A percentile compares a stretch with the other conserved stretches of the same genome.
phyloP scores from a whole-genome alignment of 2,113 vertebrate genomes.

The Cyanoramphus novaezelandiae region DNA sequence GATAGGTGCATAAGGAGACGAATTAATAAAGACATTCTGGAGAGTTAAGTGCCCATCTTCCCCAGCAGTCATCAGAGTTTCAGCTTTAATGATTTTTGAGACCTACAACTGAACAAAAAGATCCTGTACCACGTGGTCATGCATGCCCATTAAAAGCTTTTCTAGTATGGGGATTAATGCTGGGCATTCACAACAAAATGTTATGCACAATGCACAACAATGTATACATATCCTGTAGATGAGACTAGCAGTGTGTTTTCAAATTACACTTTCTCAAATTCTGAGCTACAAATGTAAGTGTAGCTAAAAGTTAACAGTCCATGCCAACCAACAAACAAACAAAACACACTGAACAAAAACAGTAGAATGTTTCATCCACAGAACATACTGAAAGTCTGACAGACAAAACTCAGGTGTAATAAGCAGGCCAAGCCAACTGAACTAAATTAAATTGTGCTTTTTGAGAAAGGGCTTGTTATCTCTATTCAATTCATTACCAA shows the following conservation, averaged over 20 bases:
- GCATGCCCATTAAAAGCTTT: not conserved
- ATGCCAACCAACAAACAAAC: fast-evolving
- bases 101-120: not conserved
- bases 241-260: not conserved
- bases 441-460: not conserved
- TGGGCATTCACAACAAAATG: not conserved
- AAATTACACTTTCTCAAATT: not conserved
- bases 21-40: not conserved
- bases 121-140: not conserved
- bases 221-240: not conserved
- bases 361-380: not conserved
- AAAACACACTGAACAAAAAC: not conserved
- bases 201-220: not conserved
- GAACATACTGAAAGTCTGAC: not conserved
- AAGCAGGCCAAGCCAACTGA: not conserved
- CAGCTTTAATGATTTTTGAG: not conserved
- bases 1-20: not conserved
- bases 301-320: not conserved
- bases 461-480: not conserved
- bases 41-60: not conserved
- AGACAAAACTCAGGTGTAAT: not conserved
- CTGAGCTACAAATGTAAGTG: fast-evolving
- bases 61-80: not conserved
- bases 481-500: not conserved
- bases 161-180: not conserved